Conservation (phyloP, 2,888 invertebrate genomes). For the Acleris holmiana region DNA sequence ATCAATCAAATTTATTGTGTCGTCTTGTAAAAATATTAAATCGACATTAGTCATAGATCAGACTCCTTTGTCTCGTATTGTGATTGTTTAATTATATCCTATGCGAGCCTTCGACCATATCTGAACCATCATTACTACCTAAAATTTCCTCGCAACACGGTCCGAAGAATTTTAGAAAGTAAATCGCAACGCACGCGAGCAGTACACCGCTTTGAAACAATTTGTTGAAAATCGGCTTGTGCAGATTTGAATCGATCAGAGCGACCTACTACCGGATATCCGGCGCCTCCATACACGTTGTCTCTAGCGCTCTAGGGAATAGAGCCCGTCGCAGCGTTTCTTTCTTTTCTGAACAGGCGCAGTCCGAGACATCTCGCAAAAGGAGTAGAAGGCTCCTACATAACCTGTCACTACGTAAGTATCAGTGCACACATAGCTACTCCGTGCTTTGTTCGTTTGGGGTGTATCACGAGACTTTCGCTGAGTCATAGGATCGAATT, state of each 20-base stretch:
- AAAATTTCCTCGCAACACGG: constrained; percentile 9
- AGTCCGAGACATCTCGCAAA: constrained; percentile 82
- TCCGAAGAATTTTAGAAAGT: constrained; percentile 3
- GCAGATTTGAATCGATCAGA: constrained; percentile 60
- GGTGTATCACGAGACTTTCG: constrained; percentile 49
- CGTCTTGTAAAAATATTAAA: constrained; percentile 62
- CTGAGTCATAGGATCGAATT: constrained; percentile 54
- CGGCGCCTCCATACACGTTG: constrained; percentile 80
- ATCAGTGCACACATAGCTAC: constrained; percentile 61
- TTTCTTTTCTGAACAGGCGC: constrained; percentile 84
- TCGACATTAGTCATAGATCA: constrained; percentile 51
- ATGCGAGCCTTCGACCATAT: constrained; percentile 15
- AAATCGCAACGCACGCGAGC: constrained; percentile 10
- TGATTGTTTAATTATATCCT: constrained; percentile 13
- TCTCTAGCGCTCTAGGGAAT: constrained; percentile 78
- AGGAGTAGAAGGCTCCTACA: constrained; percentile 85
- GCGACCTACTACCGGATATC: constrained; percentile 71
- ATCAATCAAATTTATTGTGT: constrained; percentile 75
- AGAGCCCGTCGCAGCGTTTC: constrained; percentile 80
- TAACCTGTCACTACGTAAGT: constrained; percentile 85
- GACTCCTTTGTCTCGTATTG: constrained; percentile 43
- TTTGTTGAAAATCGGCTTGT: constrained; percentile 24
- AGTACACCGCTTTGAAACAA: background rate
- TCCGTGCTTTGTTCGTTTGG: constrained; percentile 51
- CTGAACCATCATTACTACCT: constrained; percentile 10